phyloP scores from a whole-genome alignment of 2,888 invertebrate species.

The Xestia c-nigrum region DNA sequence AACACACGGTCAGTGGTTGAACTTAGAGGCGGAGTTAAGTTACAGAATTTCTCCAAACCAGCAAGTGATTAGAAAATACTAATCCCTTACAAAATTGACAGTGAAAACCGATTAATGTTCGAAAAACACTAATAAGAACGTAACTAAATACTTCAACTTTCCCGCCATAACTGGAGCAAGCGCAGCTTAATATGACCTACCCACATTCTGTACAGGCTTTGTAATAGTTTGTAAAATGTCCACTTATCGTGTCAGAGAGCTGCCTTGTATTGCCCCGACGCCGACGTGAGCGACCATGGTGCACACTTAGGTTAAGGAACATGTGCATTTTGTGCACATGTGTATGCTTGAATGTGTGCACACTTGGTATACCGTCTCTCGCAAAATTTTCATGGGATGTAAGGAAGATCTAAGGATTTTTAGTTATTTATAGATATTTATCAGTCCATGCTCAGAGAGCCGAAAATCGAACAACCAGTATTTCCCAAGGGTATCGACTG shows the following conservation, averaged over 20 bases:
- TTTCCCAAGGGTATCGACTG: no score
- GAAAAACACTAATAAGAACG: conserved; percentile 34
- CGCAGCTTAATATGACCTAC: conserved; percentile 64
- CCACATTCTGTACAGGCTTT: conserved; percentile 61
- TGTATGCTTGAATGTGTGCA: neutral
- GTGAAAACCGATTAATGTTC: conserved; percentile 21
- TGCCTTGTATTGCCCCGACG: conserved; percentile 5
- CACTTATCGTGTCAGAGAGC: conserved; percentile 66
- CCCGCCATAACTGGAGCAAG: conserved; percentile 66
- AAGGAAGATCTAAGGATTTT: no score
- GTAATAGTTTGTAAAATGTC: conserved; percentile 71
- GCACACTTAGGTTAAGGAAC: neutral
- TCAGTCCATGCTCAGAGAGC: no score
- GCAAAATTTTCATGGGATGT: no score
- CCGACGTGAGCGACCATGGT: neutral
- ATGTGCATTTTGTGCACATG: neutral
- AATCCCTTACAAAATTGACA: conserved; percentile 1
- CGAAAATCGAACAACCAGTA: no score
- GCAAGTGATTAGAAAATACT: conserved; percentile 3
- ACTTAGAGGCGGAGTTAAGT: neutral
- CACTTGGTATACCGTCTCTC: neutral
- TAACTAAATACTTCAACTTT: conserved; percentile 66
- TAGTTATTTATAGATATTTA: no score
- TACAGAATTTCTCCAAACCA: neutral
- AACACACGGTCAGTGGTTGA: neutral